phyloP scores from a whole-genome alignment of 2,797 vertebrate genomes.

The Lycodopsis pacificus region DNA sequence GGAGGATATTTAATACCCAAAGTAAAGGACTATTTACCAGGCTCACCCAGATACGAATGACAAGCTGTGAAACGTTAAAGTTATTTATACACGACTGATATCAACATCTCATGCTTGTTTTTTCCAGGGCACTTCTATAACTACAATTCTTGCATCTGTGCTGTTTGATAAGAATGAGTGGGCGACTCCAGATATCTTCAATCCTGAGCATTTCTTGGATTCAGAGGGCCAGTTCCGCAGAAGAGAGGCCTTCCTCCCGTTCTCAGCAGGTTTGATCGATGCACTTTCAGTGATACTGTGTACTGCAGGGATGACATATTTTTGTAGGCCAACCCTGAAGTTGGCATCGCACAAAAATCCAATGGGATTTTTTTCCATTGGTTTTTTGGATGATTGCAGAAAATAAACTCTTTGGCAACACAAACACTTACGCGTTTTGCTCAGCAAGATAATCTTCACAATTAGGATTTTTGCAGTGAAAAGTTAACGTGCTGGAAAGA shows the following conservation, averaged over 20 bases:
- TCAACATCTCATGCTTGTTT: not conserved
- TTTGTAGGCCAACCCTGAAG: not conserved
- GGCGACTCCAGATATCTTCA: slow-evolving; percentile 86
- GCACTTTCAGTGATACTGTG: not conserved
- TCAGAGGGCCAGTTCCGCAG: slow-evolving; percentile 83
- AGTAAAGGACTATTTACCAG: slow-evolving; percentile 70
- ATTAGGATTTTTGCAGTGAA: too few relatives aligned
- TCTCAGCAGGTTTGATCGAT: slow-evolving; percentile 83
- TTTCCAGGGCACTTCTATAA: slow-evolving; percentile 78
- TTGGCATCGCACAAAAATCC: not conserved
- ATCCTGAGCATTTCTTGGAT: slow-evolving; percentile 89
- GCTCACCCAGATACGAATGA: not conserved
- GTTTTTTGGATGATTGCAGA: too few relatives aligned
- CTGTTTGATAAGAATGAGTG: slow-evolving; percentile 86
- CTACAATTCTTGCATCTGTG: slow-evolving; percentile 77
- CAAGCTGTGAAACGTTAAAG: not conserved
- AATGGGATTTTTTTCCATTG: not conserved
- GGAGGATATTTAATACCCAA: slow-evolving; percentile 87
- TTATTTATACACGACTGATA: not conserved
- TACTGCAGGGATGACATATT: not conserved
- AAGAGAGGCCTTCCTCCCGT: slow-evolving; percentile 86
- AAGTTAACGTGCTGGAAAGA: too few relatives aligned
- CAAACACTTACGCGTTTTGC: too few relatives aligned
- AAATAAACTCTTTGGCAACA: not conserved
- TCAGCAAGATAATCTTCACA: too few relatives aligned